A percentile compares a stretch with the other conserved stretches of the same genome.
Evolutionary conservation across 1,140 invertebrate genomes (phyloP).

Genomic region (Trinorchestia longiramus): DNA sequence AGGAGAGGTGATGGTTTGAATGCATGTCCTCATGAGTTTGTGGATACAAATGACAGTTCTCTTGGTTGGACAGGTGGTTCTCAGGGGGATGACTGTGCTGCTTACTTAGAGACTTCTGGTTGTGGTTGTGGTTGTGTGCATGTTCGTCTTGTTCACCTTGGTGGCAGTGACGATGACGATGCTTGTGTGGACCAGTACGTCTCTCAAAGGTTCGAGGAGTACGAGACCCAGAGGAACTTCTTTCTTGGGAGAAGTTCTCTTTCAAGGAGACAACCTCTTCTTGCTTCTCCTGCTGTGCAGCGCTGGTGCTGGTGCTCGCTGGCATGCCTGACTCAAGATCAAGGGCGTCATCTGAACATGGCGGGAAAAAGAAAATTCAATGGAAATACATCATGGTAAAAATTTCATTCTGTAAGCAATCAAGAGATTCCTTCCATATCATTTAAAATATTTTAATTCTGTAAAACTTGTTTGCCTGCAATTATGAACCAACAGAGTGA

Average conservation of each 20-base stretch:
- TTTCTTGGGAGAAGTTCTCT: neutral
- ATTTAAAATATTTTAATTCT: too few species aligned
- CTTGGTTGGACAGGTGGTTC: neutral
- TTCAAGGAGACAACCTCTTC: neutral
- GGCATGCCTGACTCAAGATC: neutral
- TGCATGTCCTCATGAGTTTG: neutral
- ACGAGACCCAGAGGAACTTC: neutral
- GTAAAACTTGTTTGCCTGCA: too few species aligned
- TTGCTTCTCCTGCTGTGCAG: neutral
- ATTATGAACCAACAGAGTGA: too few species aligned
- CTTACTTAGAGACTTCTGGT: neutral
- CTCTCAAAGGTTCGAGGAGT: neutral
- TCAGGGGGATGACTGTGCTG: neutral
- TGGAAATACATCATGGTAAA: too few species aligned
- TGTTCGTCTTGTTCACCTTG: too few species aligned
- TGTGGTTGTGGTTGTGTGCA: neutral
- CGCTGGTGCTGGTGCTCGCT: neutral
- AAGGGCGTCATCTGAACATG: constrained; percentile 15
- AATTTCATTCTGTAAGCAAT: too few species aligned
- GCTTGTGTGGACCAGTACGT: neutral
- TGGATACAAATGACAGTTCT: neutral
- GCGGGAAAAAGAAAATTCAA: too few species aligned
- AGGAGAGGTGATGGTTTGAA: neutral
- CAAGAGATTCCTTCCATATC: too few species aligned
- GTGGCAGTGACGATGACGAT: neutral